Evolutionary conservation across 1,140 invertebrate species (phyloP), one percentile per base, ranked within the genome.

Genomic region (Calycopis cecrops): DNA sequence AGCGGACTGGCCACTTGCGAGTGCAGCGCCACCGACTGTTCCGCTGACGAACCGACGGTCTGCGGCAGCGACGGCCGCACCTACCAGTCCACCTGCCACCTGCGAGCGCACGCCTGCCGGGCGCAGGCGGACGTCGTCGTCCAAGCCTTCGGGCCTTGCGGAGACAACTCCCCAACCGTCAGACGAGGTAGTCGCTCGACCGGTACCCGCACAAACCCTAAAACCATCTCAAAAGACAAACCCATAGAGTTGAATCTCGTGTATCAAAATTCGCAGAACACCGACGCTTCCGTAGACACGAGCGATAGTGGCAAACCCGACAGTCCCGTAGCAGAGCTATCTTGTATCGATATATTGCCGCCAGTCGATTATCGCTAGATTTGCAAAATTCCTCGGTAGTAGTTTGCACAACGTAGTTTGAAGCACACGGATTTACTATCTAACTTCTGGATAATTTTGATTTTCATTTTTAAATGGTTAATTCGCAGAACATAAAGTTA

Each of bases 1-100:
- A 90, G 90, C 59, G 91, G 91, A 17, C 83, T 90, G 21, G 93
- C 92, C 3, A 91, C 91, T 56, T 96, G 93, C 85, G 91, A 92
- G 68, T 94, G 93, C 70, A 88, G 89, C 33, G 78, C 80, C 8
- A 76, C 88, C 4, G 85, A 90, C 48, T 94, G 93, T 76, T 87
- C 91, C 2, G 63, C 62, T 14, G 73, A 76, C n/a, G 71, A 68
- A 1, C 80, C 89, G 0, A 73, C 90, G 60, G 89, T 95, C 7
- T 95, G 94, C 78, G 94, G 93, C 35, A 94, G 93, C 69, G 94
- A 95, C 82, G 93, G 93, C 11, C 91, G 93, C 64, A 94, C 93
- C 0, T 95, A 95, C 78, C 89, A 91, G 42, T 92, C 91, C 17
- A 90, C 92, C 40, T 94, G 93, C 70, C 91, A 94, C 67, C 88